phyloP scores from a whole-genome alignment of 2,888 invertebrate genomes.

The Cheilosia urbana region DNA sequence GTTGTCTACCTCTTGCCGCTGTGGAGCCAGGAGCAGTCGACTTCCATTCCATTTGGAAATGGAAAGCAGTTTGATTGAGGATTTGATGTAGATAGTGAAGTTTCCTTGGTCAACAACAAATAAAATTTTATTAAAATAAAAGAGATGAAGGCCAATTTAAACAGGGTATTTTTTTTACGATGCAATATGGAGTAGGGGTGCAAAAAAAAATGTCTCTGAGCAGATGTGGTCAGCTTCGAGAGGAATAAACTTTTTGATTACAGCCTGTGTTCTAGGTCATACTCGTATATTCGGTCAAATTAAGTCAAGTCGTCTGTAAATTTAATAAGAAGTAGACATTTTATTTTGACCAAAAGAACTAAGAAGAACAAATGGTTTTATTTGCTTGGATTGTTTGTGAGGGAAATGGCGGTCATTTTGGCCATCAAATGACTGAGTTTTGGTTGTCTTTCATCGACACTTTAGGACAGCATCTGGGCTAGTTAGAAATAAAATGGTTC shows the following conservation, averaged over 20 bases:
- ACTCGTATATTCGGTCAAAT: constrained; percentile 12
- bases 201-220: not conserved
- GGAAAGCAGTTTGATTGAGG: constrained; percentile 64
- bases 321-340: not conserved
- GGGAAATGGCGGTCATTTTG: too few relatives aligned
- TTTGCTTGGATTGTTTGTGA: too few relatives aligned
- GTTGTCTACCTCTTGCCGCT: constrained; percentile 21
- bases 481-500: too few relatives aligned
- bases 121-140: constrained; percentile 40
- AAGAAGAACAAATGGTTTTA: too few relatives aligned
- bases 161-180: constrained; percentile 9
- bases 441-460: too few relatives aligned
- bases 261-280: not conserved
- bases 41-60: constrained; percentile 47
- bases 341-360: not conserved
- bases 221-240: constrained; percentile 50
- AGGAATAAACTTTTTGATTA: constrained; percentile 27
- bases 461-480: too few relatives aligned
- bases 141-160: constrained; percentile 23
- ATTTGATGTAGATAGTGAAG: constrained; percentile 62
- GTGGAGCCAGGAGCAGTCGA: constrained; percentile 42
- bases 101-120: constrained; percentile 61
- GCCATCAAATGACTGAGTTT: too few relatives aligned
- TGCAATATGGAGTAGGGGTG: not conserved
- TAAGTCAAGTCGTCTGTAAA: constrained; percentile 28